Evolutionary conservation across 2,797 vertebrate genomes (phyloP).

Genomic region (Chromis chromis): DNA sequence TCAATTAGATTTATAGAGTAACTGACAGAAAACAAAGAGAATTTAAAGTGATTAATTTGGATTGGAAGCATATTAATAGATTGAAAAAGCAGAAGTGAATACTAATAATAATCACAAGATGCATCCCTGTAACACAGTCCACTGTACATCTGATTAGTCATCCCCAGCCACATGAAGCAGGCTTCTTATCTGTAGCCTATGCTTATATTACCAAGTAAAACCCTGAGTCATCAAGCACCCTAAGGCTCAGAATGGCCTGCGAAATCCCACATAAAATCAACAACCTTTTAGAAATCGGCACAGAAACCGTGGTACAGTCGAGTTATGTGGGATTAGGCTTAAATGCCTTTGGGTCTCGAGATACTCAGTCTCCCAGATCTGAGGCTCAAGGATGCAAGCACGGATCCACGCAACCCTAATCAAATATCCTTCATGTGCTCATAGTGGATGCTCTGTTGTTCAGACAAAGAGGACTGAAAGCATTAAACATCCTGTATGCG

Average conservation of each 20-base stretch:
- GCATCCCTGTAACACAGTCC: not conserved
- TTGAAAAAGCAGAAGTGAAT: not conserved
- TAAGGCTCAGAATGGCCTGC: slow-evolving; percentile 16
- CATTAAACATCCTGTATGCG: not conserved
- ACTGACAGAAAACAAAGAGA: slow-evolving; percentile 4
- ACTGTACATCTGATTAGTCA: slow-evolving; percentile 38
- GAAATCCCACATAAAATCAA: slow-evolving; percentile 44
- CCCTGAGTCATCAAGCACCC: slow-evolving; percentile 37
- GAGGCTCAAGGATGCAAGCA: slow-evolving; percentile 36
- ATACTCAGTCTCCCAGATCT: slow-evolving; percentile 30
- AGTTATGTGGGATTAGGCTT: slow-evolving; percentile 44
- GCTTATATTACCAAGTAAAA: slow-evolving; percentile 36
- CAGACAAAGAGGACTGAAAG: slow-evolving; percentile 13
- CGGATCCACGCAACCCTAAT: slow-evolving; percentile 41
- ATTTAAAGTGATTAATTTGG: not conserved
- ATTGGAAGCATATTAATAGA: not conserved
- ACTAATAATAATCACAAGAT: not conserved
- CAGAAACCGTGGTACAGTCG: slow-evolving; percentile 6
- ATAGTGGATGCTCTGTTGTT: slow-evolving; percentile 13
- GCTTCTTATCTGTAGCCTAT: slow-evolving; percentile 16
- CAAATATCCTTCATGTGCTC: slow-evolving; percentile 42
- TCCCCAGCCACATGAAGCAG: slow-evolving; percentile 17
- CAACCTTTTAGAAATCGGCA: slow-evolving; percentile 27
- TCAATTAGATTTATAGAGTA: slow-evolving; percentile 22
- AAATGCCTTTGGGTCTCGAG: slow-evolving; percentile 35